Evolutionary conservation across 1,140 invertebrate species (phyloP).

Genomic region (Heliconius eleuchia): DNA sequence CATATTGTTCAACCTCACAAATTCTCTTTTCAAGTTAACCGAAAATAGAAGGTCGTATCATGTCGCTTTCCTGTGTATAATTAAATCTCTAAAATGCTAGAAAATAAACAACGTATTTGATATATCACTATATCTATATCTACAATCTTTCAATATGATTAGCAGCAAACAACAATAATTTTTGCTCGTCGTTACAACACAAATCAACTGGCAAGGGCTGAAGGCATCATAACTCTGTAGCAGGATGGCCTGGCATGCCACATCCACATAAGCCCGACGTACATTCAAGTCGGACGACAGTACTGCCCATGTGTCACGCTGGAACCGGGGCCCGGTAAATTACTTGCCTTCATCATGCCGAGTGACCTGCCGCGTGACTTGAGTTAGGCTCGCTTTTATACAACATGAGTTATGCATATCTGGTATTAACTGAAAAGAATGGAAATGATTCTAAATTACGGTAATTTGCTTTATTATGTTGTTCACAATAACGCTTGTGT

Average conservation of each 20-base stretch:
- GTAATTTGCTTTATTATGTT: background rate
- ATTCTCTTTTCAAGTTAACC: too few species aligned
- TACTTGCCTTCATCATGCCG: conserved; percentile 63
- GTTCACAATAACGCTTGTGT: background rate
- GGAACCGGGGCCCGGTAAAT: conserved; percentile 58
- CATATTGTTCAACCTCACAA: too few species aligned
- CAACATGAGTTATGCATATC: conserved; percentile 28
- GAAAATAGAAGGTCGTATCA: too few species aligned
- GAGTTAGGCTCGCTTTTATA: conserved; percentile 37
- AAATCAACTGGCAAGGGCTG: conserved; percentile 20
- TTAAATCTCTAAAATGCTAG: background rate
- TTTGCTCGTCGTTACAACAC: background rate
- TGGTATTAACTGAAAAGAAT: conserved; percentile 28
- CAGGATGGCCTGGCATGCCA: conserved; percentile 16
- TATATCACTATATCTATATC: too few species aligned
- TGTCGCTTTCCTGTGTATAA: too few species aligned
- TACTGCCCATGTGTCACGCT: conserved; percentile 57
- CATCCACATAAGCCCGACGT: conserved; percentile 27
- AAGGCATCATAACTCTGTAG: conserved; percentile 28
- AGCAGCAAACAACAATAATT: background rate
- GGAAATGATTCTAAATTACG: background rate
- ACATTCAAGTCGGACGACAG: conserved; percentile 30
- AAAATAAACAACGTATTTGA: background rate
- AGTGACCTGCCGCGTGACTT: conserved; percentile 46
- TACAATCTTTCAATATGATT: background rate